Conservation (phyloP, 2,888 invertebrate genomes). For the Eupithecia subfuscata region DNA sequence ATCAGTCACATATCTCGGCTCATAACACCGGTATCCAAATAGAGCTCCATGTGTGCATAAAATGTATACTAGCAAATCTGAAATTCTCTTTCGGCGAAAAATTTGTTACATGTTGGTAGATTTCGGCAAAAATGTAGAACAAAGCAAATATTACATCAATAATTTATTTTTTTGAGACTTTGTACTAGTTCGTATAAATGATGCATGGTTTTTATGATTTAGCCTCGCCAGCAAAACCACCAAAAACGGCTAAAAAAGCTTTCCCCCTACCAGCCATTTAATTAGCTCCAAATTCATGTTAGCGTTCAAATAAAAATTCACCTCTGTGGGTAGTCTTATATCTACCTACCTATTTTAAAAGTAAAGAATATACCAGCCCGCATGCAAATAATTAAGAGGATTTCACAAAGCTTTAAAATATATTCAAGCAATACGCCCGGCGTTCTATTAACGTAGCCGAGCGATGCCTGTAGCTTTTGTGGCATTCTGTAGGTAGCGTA, state of each 20-base stretch:
- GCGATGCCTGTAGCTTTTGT: background rate
- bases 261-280: background rate
- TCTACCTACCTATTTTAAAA: background rate
- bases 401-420: constrained; percentile 10
- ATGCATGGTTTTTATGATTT: too few relatives aligned
- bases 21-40: too few relatives aligned
- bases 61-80: too few relatives aligned
- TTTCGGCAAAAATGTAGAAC: too few relatives aligned
- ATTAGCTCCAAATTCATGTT: background rate
- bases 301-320: background rate
- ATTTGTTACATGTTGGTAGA: too few relatives aligned
- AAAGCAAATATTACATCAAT: too few relatives aligned
- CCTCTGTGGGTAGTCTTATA: background rate
- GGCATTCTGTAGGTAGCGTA: background rate
- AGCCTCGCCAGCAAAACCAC: background rate
- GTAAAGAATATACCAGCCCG: constrained; percentile 1
- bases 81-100: too few relatives aligned
- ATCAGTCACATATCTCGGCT: too few relatives aligned
- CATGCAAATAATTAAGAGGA: constrained; percentile 12
- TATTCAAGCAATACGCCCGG: constrained; percentile 9
- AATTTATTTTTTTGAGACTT: too few relatives aligned
- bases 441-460: constrained; percentile 5
- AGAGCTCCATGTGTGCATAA: too few relatives aligned
- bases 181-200: too few relatives aligned
- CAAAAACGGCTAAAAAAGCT: background rate